Evolutionary conservation across 2,113 vertebrate species (phyloP), one percentile per base, ranked within the genome.

Genomic region (Lycocorax pyrrhopterus): DNA sequence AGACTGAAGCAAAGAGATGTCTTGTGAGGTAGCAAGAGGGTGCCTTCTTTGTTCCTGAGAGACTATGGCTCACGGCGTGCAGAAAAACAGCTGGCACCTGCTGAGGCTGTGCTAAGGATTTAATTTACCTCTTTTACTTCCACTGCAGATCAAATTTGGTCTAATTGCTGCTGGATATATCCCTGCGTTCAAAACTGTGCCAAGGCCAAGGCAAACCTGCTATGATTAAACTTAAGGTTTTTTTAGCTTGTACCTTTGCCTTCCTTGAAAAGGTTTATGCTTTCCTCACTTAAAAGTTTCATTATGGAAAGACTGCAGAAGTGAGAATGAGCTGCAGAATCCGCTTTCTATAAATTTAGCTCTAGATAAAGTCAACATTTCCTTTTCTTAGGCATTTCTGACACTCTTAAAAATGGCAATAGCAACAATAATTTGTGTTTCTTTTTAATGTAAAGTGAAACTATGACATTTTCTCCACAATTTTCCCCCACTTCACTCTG

Each of bases 51-150:
- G 13, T 16, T 64, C 55, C 46, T 69, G 25, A 37, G 43, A 90
- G 12, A 4, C 0, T 22, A 27, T 16, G 14, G 64, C 41, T 81
- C 33, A 16, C 0, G 0, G 10, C 12, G 33, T 44, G n/a, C 66
- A 64, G 51, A 37, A 60, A 43, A 84, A 44, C 23, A 69, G 30
- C 22, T 74, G 60, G 33, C 4, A 9, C 26, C 69, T 56, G 60
- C 41, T 60, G 27, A 80, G 43, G 18, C 46, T 43, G 9, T 43
- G 56, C 51, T 84, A 22, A 39, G 27, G n/a, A 21, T 86, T 63
- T 67, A 23, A 51, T 71, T 82, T 85, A 32, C 10, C 6, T 43
- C 29, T 59, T 73, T 62, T 49, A 19, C 56, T 84, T 53, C 53
- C 30, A 19, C 25, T 60, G 37, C 26, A 69, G 32, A 74, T 55